These are phyloP conservation scores for Trachelus tabidus DNA, from an alignment of 2,888 invertebrate species.

Conservation along the genomic window DNA sequence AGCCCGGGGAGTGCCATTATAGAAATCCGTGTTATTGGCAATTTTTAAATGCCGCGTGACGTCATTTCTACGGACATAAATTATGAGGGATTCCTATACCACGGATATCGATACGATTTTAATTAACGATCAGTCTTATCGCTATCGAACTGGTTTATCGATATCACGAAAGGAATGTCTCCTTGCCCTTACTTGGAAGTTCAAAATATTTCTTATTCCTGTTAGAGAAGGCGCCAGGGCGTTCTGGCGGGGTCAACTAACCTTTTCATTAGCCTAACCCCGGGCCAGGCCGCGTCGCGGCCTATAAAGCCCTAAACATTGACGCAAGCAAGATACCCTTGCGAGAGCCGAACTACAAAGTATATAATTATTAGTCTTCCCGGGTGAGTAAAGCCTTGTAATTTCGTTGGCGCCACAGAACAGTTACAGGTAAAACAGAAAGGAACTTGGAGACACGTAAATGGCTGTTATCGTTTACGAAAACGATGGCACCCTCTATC, in stretches of 20 bases:
- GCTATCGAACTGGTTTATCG: neutral
- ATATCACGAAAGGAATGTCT: neutral
- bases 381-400: constrained; percentile 59
- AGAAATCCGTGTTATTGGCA: neutral
- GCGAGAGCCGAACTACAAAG: constrained; percentile 33
- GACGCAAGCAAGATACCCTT: constrained; percentile 54
- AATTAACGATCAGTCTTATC: neutral
- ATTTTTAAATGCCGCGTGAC: neutral
- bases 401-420: constrained; percentile 64
- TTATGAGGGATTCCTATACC: neutral
- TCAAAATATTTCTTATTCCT: neutral
- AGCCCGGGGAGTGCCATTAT: neutral
- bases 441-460: constrained; percentile 62
- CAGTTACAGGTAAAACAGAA: constrained; percentile 29
- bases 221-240: constrained; percentile 63
- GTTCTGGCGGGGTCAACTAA: constrained; percentile 64
- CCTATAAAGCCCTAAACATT: constrained; percentile 60
- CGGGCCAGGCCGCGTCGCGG: constrained; percentile 48
- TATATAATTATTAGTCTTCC: constrained; percentile 63
- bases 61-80: neutral
- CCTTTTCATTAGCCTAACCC: constrained; percentile 66
- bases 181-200: neutral
- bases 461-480: constrained; percentile 54
- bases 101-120: neutral
- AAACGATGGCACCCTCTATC: neutral